A percentile compares a stretch with the other conserved stretches of the same genome.
These are phyloP conservation scores for Eumeta japonica DNA, from an alignment of 1,140 invertebrate genomes.

Conservation along the genomic window DNA sequence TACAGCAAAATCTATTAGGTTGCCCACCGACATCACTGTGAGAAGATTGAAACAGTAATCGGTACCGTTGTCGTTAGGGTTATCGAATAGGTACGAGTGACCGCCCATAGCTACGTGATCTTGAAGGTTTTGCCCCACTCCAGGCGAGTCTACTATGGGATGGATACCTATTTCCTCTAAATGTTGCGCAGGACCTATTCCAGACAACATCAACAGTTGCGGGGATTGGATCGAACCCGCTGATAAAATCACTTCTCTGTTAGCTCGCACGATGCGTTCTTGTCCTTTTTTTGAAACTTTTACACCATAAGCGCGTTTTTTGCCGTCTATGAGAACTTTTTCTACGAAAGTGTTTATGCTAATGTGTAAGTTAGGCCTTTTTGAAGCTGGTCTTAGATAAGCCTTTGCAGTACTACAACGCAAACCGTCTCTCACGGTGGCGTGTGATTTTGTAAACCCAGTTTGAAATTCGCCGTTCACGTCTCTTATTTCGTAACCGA, in stretches of 20 bases:
- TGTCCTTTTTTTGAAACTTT: conserved; percentile 58
- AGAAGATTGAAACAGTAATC: conserved; percentile 63
- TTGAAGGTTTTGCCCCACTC: conserved; percentile 80
- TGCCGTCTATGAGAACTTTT: conserved; percentile 63
- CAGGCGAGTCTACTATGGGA: conserved; percentile 61
- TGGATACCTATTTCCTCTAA: conserved; percentile 62
- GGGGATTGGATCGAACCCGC: conserved; percentile 73
- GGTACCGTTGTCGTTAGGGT: conserved; percentile 43
- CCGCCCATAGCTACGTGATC: conserved; percentile 71
- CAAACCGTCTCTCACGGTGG: conserved; percentile 76
- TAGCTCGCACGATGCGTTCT: conserved; percentile 53
- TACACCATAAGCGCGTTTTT: conserved; percentile 63
- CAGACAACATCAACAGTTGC: conserved; percentile 79
- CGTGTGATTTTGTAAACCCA: conserved; percentile 72
- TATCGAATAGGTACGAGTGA: conserved; percentile 59
- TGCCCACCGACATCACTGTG: conserved; percentile 52
- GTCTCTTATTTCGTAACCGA: conserved; percentile 71
- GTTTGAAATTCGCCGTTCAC: conserved; percentile 74
- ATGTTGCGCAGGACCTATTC: conserved; percentile 68
- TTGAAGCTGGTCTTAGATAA: conserved; percentile 69
- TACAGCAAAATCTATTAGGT: conserved; percentile 59
- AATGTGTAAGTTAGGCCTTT: conserved; percentile 74
- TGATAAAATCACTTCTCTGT: conserved; percentile 70
- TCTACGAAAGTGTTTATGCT: conserved; percentile 65
- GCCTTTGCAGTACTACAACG: conserved; percentile 81